These are phyloP conservation scores for Ethmia dodecea DNA, from an alignment of 2,888 invertebrate species.

Conservation along the genomic window DNA sequence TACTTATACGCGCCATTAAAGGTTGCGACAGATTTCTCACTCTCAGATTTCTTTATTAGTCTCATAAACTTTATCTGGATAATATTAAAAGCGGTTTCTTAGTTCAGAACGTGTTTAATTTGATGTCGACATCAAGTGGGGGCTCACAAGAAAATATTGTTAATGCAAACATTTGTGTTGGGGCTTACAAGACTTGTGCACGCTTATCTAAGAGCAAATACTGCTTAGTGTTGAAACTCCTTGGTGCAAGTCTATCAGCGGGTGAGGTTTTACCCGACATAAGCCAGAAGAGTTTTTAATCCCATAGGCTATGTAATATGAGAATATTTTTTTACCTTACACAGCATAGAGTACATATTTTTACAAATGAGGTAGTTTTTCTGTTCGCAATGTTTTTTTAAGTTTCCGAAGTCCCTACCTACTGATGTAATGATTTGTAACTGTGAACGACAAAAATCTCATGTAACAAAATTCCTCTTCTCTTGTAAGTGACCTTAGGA, in stretches of 20 bases:
- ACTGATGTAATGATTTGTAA: too few species aligned
- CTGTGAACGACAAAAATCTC: too few species aligned
- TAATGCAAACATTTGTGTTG: constrained; percentile 59
- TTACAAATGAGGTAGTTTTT: too few species aligned
- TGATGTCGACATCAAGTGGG: constrained; percentile 70
- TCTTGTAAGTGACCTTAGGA: too few species aligned
- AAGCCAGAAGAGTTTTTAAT: too few species aligned
- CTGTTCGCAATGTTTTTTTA: too few species aligned
- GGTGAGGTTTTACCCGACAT: too few species aligned
- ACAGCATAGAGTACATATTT: too few species aligned
- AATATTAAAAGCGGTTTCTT: constrained; percentile 41
- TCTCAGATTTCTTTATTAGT: constrained; percentile 20
- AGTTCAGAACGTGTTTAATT: constrained; percentile 62
- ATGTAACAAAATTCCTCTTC: too few species aligned
- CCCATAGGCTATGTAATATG: too few species aligned
- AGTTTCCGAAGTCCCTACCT: too few species aligned
- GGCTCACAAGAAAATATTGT: constrained; percentile 63
- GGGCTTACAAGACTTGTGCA: constrained; percentile 49
- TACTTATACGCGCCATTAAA: constrained; percentile 43
- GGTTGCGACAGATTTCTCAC: constrained; percentile 19
- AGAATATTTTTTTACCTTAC: too few species aligned
- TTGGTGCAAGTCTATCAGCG: background rate
- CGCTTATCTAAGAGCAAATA: constrained; percentile 53
- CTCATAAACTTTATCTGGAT: constrained; percentile 59
- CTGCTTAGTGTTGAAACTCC: constrained; percentile 31